Evolutionary conservation across 2,113 vertebrate species (phyloP).

Genomic region (Hassar affinis): DNA sequence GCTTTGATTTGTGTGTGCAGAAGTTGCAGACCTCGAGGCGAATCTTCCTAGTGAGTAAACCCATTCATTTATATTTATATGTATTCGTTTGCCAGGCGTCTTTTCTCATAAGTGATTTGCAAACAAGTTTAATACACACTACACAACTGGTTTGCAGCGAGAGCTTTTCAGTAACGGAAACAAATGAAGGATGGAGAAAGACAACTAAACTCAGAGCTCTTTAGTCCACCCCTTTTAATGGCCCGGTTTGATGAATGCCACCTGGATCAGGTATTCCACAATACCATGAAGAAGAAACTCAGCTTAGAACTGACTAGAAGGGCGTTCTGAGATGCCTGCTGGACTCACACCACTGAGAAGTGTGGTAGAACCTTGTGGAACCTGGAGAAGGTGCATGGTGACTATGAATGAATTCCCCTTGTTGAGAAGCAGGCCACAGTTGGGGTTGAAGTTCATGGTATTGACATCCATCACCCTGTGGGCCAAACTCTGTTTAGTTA

Average conservation of each 20-base stretch:
- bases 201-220: not conserved
- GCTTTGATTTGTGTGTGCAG: conserved; percentile 71
- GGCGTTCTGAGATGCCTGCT: not conserved
- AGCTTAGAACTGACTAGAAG: not conserved
- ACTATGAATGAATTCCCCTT: not conserved
- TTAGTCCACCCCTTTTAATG: not conserved
- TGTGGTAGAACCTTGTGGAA: not conserved
- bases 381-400: not conserved
- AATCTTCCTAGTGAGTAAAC: conserved; percentile 95
- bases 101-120: not conserved
- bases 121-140: too few relatives aligned
- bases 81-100: not conserved
- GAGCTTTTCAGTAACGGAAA: not conserved
- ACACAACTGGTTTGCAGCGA: too few relatives aligned
- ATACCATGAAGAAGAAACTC: not conserved
- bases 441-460: not conserved
- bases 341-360: not conserved
- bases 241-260: not conserved
- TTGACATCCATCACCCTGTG: not conserved
- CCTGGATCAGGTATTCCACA: not conserved
- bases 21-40: conserved; percentile 96
- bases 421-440: not conserved
- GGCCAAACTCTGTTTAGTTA: not conserved
- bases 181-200: not conserved
- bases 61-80: not conserved